A percentile compares a stretch with the other conserved stretches of the same genome.
phyloP scores from a whole-genome alignment of 2,797 vertebrate genomes.

The Pangasius sanitwongsei region DNA sequence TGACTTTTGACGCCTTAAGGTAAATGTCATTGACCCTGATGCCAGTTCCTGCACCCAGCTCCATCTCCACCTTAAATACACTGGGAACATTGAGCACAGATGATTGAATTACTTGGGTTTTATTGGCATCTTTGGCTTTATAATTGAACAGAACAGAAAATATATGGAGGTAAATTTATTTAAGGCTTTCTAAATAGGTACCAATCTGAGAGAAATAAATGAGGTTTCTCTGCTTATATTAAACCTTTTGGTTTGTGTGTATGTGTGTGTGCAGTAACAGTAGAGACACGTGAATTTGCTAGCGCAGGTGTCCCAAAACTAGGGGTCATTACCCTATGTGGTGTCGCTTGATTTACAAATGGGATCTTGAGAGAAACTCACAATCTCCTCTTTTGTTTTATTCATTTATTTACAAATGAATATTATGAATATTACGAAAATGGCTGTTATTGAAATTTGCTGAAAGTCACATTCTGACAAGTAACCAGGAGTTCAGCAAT shows the following conservation, averaged over 20 bases:
- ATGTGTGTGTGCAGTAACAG: background rate
- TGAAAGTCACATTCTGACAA: background rate
- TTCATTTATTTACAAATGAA: background rate
- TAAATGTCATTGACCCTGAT: background rate
- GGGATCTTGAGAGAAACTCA: too few relatives aligned
- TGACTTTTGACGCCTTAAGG: background rate
- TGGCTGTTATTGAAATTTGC: too few relatives aligned
- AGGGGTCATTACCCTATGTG: background rate
- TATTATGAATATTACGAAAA: background rate
- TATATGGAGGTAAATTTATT: background rate
- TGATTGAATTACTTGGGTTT: background rate
- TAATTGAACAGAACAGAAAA: background rate
- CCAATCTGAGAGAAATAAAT: background rate
- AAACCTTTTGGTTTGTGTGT: background rate
- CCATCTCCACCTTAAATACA: background rate
- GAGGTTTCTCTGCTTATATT: background rate
- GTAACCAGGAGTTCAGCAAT: background rate
- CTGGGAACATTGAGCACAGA: background rate
- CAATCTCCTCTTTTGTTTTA: background rate
- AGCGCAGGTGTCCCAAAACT: background rate
- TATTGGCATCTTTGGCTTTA: background rate
- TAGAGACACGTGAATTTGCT: background rate
- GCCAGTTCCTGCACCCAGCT: background rate
- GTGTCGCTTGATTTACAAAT: too few relatives aligned
- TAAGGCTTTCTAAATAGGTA: background rate